phyloP scores from a whole-genome alignment of 1,140 invertebrate genomes.

The Holcopasites calliopsidis region DNA sequence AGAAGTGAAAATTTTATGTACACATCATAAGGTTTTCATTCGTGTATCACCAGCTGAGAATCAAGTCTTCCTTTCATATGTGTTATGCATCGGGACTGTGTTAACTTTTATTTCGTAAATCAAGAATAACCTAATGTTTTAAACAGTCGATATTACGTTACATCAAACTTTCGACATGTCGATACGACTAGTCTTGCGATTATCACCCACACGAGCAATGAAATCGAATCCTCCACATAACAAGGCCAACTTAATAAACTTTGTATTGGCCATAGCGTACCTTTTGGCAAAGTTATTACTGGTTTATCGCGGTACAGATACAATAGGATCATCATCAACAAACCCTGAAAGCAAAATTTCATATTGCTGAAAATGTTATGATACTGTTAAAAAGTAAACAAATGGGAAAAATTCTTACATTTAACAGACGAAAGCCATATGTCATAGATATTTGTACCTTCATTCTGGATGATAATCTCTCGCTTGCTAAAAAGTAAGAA shows the following conservation, averaged over 20 bases:
- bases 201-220: constrained; percentile 69
- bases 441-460: constrained; percentile 49
- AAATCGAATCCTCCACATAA: constrained; percentile 69
- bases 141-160: constrained; percentile 17
- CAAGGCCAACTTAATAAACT: constrained; percentile 73
- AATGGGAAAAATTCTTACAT: constrained; percentile 51
- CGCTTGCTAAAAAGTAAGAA: constrained; percentile 42
- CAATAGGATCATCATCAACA: constrained; percentile 61
- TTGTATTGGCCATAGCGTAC: constrained; percentile 68
- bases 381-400: constrained; percentile 1
- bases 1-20: constrained; percentile 13
- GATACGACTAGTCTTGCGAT: constrained; percentile 65
- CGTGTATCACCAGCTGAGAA: neutral
- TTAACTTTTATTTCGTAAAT: neutral
- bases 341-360: constrained; percentile 57
- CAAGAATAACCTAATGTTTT: constrained; percentile 2
- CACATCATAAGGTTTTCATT: neutral
- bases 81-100: neutral
- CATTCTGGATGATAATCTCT: constrained; percentile 31
- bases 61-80: neutral
- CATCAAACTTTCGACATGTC: constrained; percentile 35
- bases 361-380: neutral
- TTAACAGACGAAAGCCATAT: constrained; percentile 55
- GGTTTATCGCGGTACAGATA: constrained; percentile 69
- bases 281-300: constrained; percentile 70